Base-by-base conservation (phyloP, 2,113 vertebrate genomes). In the Budorcas taxicolor region DNA sequence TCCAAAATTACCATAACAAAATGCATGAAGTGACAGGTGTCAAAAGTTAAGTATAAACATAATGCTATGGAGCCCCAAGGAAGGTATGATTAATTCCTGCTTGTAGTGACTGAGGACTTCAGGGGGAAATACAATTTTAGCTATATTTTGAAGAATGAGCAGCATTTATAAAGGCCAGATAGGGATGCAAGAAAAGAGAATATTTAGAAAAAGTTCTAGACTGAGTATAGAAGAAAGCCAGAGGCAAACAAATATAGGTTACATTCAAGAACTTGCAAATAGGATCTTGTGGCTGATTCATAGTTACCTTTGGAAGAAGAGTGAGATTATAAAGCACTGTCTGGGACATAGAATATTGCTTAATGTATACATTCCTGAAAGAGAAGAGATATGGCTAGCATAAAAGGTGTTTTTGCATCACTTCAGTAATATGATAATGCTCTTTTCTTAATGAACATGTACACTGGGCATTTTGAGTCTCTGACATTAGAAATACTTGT, bases 11-110 rank as follows among this genome's bases (percentile, higher is more conserved):
- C 76, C 50, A 71, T 91, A 92, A 87, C 86, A 95, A 81, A 97
- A 57, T 92, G 31, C 76, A 62, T 17, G 23, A 85, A 97, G 27
- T 91, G 87, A 93, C 85, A 89, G 58, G 40, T 88, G 47, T 95
- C 81, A 60, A 90, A 94, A 95, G 94, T 84, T 88, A 95, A 95
- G 81, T 91, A 62, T 88, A 86, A 97, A 88, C 47, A 86, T 43
- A 93, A 36, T 67, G 15, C 33, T 84, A 27, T 2, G 83, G 67
- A 92, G 27, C 52, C 47, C 55, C 14, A 50, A 87, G 74, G 64
- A 93, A 52, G 31, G 36, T 60, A 43, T 91, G 64, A 93, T 87
- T 96, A 60, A 95, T 90, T 97, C 17, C 52, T 67, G 19, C 62
- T 89, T 92, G 11, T 64, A 23, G 36, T 87, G 82, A 88, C 21